Conservation (phyloP, 1,140 invertebrate genomes). For the Euura lappo region DNA sequence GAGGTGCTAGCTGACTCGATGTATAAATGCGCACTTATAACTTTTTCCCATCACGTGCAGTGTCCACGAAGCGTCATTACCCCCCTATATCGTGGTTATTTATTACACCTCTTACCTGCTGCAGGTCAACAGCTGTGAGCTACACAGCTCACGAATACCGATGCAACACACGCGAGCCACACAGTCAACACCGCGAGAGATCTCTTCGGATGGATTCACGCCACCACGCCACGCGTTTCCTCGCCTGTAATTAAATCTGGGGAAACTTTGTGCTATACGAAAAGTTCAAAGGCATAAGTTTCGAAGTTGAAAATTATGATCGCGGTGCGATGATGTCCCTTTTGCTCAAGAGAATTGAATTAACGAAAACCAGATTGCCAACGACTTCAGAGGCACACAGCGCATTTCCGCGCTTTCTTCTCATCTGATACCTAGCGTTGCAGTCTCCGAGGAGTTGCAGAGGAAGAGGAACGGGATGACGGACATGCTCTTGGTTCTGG, state of each 20-base stretch:
- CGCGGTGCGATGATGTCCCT: too few relatives aligned
- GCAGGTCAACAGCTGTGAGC: neutral
- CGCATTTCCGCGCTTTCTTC: neutral
- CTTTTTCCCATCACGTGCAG: neutral
- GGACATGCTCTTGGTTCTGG: neutral
- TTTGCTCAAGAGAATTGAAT: too few relatives aligned
- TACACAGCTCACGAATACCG: slow-evolving; percentile 1
- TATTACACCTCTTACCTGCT: neutral
- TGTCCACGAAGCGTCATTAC: neutral
- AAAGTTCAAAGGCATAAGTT: too few relatives aligned
- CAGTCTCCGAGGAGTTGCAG: too few relatives aligned
- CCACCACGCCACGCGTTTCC: neutral
- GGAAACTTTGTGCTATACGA: too few relatives aligned
- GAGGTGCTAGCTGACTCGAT: neutral
- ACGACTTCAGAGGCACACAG: too few relatives aligned
- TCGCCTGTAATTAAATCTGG: neutral
- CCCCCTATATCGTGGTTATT: neutral
- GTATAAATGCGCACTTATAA: neutral
- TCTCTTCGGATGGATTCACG: neutral
- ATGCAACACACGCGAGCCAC: neutral
- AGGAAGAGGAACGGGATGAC: too few relatives aligned
- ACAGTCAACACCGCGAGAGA: neutral
- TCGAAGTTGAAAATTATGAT: too few relatives aligned
- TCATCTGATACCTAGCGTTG: neutral
- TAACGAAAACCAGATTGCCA: too few relatives aligned